Base-by-base conservation (phyloP, 2,113 vertebrate genomes). In the Rhegmatorhina hoffmannsi region DNA sequence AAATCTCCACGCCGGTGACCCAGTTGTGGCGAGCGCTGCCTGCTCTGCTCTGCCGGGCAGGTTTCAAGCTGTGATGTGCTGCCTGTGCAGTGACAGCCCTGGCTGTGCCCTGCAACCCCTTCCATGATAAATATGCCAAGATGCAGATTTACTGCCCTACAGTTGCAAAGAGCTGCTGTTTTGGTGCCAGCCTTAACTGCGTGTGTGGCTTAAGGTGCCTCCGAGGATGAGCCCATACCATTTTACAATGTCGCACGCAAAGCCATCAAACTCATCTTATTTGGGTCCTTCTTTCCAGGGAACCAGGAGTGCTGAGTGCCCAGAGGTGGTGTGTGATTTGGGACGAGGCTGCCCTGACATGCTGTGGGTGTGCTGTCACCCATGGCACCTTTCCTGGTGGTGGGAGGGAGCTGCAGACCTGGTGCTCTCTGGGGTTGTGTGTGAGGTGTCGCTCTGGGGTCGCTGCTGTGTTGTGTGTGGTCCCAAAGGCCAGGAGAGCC, bases 311-410 rank as follows among this genome's bases (percentile, higher is more conserved):
- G 38, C 70, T 49, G 85, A 6, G 24, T 33, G 64, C 84, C 66
- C 43, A 50, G 0, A 91, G 77, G 60, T 20, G 28, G 10, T 15
- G 23, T 77, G 73, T 36, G 76, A 44, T 26, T 20, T 3, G 3
- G 68, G 46, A 63, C 44, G 10, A 33, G 28, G 49, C 23, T 56
- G 8, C 53, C 46, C 36, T 6, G 9, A 6, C 0, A 11, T n/a
- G 60, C 53, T 31, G 26, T 3, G 5, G 40, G 17, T 1, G 1
- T 8, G 52, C 52, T 74, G 58, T 92, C 67, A 55, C 72, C 44
- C 0, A 0, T 17, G 67, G 67, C 62, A 34, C 58, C 47, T 76
- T 49, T 62, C 23, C 59, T 28, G 0, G 0, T 28, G 75, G 25
- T 20, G 56, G 63, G 43, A 75, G 52, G 36, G 52, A 49, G 63